Base-by-base conservation (phyloP, 2,113 vertebrate genomes). In the Caranx melampygus region DNA sequence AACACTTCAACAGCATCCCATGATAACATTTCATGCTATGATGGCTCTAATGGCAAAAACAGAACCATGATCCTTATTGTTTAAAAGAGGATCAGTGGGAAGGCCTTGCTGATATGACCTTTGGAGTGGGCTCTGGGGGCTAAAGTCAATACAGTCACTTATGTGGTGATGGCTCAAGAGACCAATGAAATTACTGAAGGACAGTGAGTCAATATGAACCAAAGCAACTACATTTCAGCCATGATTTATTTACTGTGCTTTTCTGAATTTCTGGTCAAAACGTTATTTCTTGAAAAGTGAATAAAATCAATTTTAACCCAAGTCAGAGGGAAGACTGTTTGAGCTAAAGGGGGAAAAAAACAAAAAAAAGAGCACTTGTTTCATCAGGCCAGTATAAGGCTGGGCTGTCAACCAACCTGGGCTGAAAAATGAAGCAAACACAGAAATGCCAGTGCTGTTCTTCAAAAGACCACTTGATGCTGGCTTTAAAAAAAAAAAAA, bases 21-120 rank as follows among this genome's bases (percentile, higher is more conserved):
- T 31, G 31, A 88, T 35, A 78, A 79, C 86, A 66, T 88, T 86
- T 81, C 75, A 78, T 82, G 80, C 76, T 75, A 72, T 84, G 80
- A 87, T 88, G 83, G 82, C 79, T 77, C 74, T 72, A 81, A 83
- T 84, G 78, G 82, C 73, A 88, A 81, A 90, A 89, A 87, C 66
- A 85, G 72, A 88, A 62, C 49, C 59, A 31, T 89, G 81, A 87
- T 84, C 82, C 78, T 84, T 64, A 82, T 79, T 72, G 21, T 83
- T 87, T 66, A 64, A 88, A 88, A 91, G 84, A 82, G 89, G 88
- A 92, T 91, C 86, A 92, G 79, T 54, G 72, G 62, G 73, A 79
- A 86, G 84, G 84, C 89, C 68, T 35, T 82, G 72, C 79, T 83
- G 84, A 74, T 81, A 18, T 52, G 77, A 88, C 87, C 82, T 87